phyloP scores from a whole-genome alignment of 1,140 invertebrate species.

The Pantala flavescens region DNA sequence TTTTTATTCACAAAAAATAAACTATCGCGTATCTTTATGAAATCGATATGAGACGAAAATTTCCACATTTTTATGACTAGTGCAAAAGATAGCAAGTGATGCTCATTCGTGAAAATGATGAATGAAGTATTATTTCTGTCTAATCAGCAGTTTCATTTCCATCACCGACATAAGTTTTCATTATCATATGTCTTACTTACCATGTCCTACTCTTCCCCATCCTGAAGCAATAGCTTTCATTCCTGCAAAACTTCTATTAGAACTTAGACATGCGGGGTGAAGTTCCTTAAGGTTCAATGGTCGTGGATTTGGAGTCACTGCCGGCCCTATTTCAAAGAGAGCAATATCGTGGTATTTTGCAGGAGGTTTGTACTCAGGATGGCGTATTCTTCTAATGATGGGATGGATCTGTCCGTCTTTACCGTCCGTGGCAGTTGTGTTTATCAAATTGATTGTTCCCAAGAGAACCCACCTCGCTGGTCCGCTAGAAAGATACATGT shows the following conservation, averaged over 20 bases:
- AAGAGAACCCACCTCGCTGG: too few species aligned
- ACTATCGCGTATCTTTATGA: too few species aligned
- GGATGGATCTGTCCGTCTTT: background rate
- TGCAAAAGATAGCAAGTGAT: too few species aligned
- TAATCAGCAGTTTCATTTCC: too few species aligned
- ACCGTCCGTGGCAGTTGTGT: slow-evolving; percentile 16
- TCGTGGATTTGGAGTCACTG: slow-evolving; percentile 17
- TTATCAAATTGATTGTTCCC: slow-evolving; percentile 24
- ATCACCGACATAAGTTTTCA: too few species aligned
- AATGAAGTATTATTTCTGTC: too few species aligned
- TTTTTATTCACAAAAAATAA: too few species aligned
- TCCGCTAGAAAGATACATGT: too few species aligned
- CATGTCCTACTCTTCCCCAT: slow-evolving; percentile 25
- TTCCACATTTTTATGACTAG: too few species aligned
- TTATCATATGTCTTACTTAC: slow-evolving; percentile 12
- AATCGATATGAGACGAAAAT: too few species aligned
- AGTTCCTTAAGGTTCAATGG: slow-evolving; percentile 12
- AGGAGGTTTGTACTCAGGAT: slow-evolving; percentile 42
- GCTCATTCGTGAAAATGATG: too few species aligned
- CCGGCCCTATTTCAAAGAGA: slow-evolving; percentile 29
- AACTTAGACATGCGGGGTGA: slow-evolving; percentile 28
- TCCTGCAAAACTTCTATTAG: background rate
- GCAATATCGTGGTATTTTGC: slow-evolving; percentile 37
- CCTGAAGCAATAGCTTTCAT: slow-evolving; percentile 23
- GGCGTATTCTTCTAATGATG: slow-evolving; percentile 27